Percentiles rank a stretch among this genome's conserved stretches.
These are phyloP conservation scores for Piprites chloris DNA, from an alignment of 2,113 vertebrate species.

Conservation along the genomic window DNA sequence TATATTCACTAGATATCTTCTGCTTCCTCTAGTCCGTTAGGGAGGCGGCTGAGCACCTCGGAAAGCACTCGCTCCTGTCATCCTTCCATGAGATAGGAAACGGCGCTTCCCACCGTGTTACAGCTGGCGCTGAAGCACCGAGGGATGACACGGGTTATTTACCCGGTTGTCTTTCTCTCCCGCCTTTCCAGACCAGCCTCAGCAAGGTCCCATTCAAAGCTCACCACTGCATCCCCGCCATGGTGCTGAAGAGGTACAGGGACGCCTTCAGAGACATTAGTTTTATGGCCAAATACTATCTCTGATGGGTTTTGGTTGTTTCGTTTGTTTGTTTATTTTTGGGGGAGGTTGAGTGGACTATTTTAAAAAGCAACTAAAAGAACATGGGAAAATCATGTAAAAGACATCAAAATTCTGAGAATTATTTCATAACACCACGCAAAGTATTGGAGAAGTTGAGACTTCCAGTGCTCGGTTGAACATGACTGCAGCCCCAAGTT, in stretches of 20 bases:
- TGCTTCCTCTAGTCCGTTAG: background rate
- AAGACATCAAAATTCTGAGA: background rate
- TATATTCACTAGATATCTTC: accelerated
- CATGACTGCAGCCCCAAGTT: background rate
- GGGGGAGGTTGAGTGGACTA: background rate
- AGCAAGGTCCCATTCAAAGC: background rate
- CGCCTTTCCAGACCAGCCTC: background rate
- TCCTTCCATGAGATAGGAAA: background rate
- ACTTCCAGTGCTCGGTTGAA: background rate
- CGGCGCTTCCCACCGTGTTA: background rate
- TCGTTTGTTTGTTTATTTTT: no score
- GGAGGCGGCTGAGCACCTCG: background rate
- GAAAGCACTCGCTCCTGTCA: background rate
- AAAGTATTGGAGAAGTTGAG: background rate
- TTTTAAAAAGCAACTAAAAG: background rate
- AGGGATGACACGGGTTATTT: background rate
- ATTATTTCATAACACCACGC: background rate
- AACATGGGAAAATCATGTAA: background rate
- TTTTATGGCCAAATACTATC: background rate
- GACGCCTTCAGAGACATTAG: background rate
- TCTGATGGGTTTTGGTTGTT: background rate
- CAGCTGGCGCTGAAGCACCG: background rate
- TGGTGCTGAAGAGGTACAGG: background rate
- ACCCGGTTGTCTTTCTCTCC: background rate
- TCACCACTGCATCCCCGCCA: accelerated